phyloP scores from a whole-genome alignment of 2,888 invertebrate species.

The Eupelmus urozonus region DNA sequence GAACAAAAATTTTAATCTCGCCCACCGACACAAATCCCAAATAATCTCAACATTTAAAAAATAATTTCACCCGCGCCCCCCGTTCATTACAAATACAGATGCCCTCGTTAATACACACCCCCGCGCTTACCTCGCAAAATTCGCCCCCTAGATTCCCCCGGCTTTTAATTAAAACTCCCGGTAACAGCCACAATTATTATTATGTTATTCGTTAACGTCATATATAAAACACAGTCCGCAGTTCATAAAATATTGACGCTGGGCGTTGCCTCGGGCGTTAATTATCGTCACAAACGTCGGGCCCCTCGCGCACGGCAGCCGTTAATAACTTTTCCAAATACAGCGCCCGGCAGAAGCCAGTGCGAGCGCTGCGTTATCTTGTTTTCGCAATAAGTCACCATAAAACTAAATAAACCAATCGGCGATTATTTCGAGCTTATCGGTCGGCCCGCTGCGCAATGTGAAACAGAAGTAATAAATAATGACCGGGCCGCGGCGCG shows the following conservation, averaged over 20 bases:
- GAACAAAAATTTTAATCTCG: no score
- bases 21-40: no score
- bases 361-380: constrained; percentile 19
- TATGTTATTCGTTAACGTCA: neutral
- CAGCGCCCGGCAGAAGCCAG: no score
- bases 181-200: constrained; percentile 4
- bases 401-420: constrained; percentile 52
- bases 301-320: neutral
- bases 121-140: no score
- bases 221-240: constrained; percentile 25
- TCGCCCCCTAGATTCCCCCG: neutral
- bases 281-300: neutral
- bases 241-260: constrained; percentile 26
- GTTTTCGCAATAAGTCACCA: constrained; percentile 43
- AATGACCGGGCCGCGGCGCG: constrained; percentile 13
- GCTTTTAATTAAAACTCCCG: constrained; percentile 34
- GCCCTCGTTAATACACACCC: no score
- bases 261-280: no score
- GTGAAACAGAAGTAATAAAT: constrained; percentile 41
- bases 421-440: constrained; percentile 49
- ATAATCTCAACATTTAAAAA: no score
- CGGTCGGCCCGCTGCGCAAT: constrained; percentile 1
- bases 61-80: no score
- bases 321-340: constrained; percentile 31
- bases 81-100: no score